Percentiles rank a stretch among this genome's conserved stretches.
Conservation (phyloP, 1,140 invertebrate species). For the Drosophila mauritiana region DNA sequence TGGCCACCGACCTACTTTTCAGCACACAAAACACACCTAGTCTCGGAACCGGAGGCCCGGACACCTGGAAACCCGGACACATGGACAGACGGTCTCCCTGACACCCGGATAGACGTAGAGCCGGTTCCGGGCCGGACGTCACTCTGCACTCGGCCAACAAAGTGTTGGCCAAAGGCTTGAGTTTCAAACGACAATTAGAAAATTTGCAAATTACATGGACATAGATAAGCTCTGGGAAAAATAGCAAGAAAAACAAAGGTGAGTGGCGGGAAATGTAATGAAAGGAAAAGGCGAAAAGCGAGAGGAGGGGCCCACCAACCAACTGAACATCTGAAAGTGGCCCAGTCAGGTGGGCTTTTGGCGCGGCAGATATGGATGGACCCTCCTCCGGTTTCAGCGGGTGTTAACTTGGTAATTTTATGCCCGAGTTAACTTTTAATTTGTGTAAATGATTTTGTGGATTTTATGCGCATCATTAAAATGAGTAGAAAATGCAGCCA, state of each 20-base stretch:
- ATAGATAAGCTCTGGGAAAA: conserved; percentile 37
- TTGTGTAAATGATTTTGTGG: conserved; percentile 80
- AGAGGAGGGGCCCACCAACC: background rate
- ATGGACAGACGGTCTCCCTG: background rate
- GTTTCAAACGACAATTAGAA: conserved; percentile 82
- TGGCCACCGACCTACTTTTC: conserved; percentile 64
- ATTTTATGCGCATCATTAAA: conserved; percentile 79
- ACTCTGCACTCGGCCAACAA: conserved; percentile 43
- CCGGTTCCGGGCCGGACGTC: conserved; percentile 56
- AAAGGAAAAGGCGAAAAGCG: conserved; percentile 50
- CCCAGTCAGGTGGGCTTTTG: conserved; percentile 39
- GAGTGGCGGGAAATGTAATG: conserved; percentile 53
- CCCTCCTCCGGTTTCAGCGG: conserved; percentile 48
- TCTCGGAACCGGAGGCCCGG: conserved; percentile 15
- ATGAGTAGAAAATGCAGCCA: conserved; percentile 32
- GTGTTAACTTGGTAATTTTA: conserved; percentile 84
- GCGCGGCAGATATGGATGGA: background rate
- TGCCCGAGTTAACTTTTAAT: conserved; percentile 83
- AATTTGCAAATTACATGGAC: conserved; percentile 77
- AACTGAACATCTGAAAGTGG: conserved; percentile 22
- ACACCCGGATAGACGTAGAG: conserved; percentile 4
- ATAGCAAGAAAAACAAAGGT: conserved; percentile 27
- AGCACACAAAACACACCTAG: conserved; percentile 42
- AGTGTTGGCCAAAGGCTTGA: conserved; percentile 74
- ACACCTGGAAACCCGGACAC: background rate